Evolutionary conservation across 1,140 invertebrate species (phyloP), one percentile per base, ranked within the genome.

Genomic region (Rhyzopertha dominica): DNA sequence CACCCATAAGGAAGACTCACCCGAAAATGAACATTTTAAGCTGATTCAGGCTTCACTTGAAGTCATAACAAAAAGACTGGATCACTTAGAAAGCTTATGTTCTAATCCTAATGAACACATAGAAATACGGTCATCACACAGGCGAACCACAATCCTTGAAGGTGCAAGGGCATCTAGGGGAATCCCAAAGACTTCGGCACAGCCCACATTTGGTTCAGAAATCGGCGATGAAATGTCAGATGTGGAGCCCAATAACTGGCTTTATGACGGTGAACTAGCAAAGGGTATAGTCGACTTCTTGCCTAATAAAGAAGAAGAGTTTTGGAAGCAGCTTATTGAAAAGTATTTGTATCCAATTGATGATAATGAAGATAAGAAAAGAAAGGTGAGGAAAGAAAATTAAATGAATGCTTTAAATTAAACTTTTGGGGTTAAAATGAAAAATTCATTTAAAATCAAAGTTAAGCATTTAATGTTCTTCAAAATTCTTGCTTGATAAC

Each of bases 241-340:
- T 31, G 25, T 62, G 1, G 29, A 47, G 5, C 59, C 65, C 12
- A 59, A 55, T 20, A 59, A 56, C 26, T 89, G 87, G 87, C 67
- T 87, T 1, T 79, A 84, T 49, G 81, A 87, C 54, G 71, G 74
- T 19, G 71, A 76, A 42, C 59, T 90, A 1, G 73, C 75, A 28
- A 65, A 76, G 42, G 80, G 80, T 1, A 70, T 77, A 26, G 70
- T 81, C 1, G 76, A 79, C 26, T 80, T 77, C 57, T 60, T 87
- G 14, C 60, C 75, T 0, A 67, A 69, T 2, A 54, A 71, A 4
- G 86, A 90, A 53, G 74, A 76, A 47, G 66, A 71, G 10, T 90
- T 90, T 61, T 90, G 85, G 85, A 76, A 77, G 37, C 76, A 83
- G 14, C 58, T 90, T 18, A 80, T 90, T 13, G 72, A 74, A 37